These are phyloP conservation scores for Harpagoxenus sublaevis DNA, from an alignment of 2,888 invertebrate species.

Conservation along the genomic window DNA sequence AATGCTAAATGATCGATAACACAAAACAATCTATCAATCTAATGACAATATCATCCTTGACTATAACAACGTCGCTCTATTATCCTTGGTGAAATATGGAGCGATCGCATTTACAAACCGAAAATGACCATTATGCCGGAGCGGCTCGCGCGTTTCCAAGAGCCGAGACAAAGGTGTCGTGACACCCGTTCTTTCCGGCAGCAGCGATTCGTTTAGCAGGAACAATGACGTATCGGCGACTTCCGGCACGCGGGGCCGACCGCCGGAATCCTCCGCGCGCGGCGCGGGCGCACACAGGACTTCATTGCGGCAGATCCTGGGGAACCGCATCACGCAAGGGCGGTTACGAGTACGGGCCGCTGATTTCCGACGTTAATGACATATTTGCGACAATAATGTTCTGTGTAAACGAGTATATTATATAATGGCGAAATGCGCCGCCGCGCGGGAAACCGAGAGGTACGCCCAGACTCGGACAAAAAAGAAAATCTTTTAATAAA, in stretches of 20 bases:
- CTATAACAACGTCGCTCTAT: background rate
- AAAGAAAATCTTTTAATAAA: background rate
- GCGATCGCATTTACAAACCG: slow-evolving; percentile 26
- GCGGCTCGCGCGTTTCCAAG: slow-evolving; percentile 41
- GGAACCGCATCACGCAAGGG: slow-evolving; percentile 78
- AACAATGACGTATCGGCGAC: slow-evolving; percentile 76
- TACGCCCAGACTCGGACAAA: slow-evolving; percentile 22
- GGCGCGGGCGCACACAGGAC: slow-evolving; percentile 6
- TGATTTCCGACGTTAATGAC: slow-evolving; percentile 83
- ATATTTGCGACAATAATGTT: slow-evolving; percentile 83
- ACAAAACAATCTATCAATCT: background rate
- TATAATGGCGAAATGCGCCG: slow-evolving; percentile 75
- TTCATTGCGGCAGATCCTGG: slow-evolving; percentile 74
- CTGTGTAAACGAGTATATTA: slow-evolving; percentile 83
- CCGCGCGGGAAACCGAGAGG: slow-evolving; percentile 14
- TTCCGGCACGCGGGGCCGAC: slow-evolving; percentile 75
- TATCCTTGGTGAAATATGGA: slow-evolving; percentile 16
- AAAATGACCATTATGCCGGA: slow-evolving; percentile 42
- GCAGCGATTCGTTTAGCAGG: slow-evolving; percentile 71
- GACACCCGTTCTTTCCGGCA: slow-evolving; percentile 49
- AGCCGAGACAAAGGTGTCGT: slow-evolving; percentile 53
- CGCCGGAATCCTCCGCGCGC: slow-evolving; percentile 65
- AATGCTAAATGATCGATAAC: slow-evolving; percentile 26
- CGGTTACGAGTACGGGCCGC: slow-evolving; percentile 75
- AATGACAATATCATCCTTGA: slow-evolving; percentile 22